Evolutionary conservation across 2,113 vertebrate genomes (phyloP).

Genomic region (Synodontis membranacea): DNA sequence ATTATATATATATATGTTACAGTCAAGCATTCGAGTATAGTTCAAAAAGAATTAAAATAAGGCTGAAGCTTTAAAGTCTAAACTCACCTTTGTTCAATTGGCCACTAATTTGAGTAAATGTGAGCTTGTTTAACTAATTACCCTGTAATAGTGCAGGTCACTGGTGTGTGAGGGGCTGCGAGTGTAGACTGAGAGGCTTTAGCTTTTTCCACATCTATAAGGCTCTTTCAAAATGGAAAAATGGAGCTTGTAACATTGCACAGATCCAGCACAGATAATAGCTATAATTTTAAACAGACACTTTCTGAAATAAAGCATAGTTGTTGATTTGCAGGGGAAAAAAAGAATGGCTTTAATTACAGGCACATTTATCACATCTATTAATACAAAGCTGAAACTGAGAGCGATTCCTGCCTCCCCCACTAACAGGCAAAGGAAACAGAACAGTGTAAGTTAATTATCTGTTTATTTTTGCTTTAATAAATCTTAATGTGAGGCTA

Average conservation of each 20-base stretch:
- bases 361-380: slow-evolving; percentile 61
- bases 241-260: slow-evolving; percentile 30
- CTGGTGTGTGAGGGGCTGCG: slow-evolving; percentile 2
- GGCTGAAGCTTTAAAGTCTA: not conserved
- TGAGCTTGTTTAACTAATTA: slow-evolving; percentile 33
- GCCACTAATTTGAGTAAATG: slow-evolving; percentile 29
- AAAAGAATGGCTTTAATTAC: slow-evolving; percentile 52
- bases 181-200: not conserved
- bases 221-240: slow-evolving; percentile 25
- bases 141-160: slow-evolving; percentile 30
- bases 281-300: slow-evolving; percentile 54
- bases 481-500: slow-evolving; percentile 49
- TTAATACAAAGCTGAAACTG: slow-evolving; percentile 56
- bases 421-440: slow-evolving; percentile 51
- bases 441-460: slow-evolving; percentile 55
- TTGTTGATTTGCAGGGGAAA: slow-evolving; percentile 24
- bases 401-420: slow-evolving; percentile 41
- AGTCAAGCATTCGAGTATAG: not conserved
- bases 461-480: slow-evolving; percentile 57
- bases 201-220: not conserved
- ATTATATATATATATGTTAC: not conserved
- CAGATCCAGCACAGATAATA: slow-evolving; percentile 48
- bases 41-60: not conserved
- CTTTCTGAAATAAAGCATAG: slow-evolving; percentile 51
- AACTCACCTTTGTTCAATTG: slow-evolving; percentile 6